These are phyloP conservation scores for Thunnus maccoyii DNA, from an alignment of 2,113 vertebrate genomes.

Conservation along the genomic window DNA sequence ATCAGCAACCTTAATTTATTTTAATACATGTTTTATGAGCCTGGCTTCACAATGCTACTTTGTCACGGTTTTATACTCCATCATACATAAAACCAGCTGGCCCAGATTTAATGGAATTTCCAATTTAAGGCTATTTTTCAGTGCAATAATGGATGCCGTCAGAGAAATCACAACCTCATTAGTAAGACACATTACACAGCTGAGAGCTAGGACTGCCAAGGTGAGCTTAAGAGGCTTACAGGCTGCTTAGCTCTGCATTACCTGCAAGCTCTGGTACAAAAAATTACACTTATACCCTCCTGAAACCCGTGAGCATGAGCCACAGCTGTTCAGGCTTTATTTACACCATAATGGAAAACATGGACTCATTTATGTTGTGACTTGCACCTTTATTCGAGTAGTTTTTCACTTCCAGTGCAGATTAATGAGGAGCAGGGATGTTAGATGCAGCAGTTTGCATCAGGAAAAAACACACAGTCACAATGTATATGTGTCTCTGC, in stretches of 20 bases:
- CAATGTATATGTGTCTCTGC: too few species aligned
- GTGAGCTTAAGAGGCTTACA: constrained; percentile 17
- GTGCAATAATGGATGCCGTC: constrained; percentile 44
- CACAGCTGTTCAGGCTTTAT: neutral
- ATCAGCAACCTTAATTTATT: constrained; percentile 23
- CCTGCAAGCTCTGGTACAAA: neutral
- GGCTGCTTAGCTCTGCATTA: constrained; percentile 10
- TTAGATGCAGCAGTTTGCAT: too few species aligned
- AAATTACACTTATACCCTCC: neutral
- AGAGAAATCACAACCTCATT: constrained; percentile 55
- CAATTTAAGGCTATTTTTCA: constrained; percentile 46
- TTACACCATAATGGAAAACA: neutral
- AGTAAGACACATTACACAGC: constrained; percentile 27
- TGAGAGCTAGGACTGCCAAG: constrained; percentile 27
- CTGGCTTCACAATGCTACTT: constrained; percentile 10
- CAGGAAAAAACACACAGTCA: too few species aligned
- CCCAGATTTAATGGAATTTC: constrained; percentile 60
- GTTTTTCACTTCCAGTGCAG: neutral
- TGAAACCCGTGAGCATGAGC: neutral
- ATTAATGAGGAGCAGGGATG: neutral
- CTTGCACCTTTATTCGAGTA: neutral
- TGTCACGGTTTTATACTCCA: constrained; percentile 32
- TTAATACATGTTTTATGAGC: constrained; percentile 21
- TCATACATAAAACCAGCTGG: constrained; percentile 11
- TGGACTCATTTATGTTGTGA: neutral